phyloP scores from a whole-genome alignment of 2,888 invertebrate genomes.

The Neuroscelio doddi region DNA sequence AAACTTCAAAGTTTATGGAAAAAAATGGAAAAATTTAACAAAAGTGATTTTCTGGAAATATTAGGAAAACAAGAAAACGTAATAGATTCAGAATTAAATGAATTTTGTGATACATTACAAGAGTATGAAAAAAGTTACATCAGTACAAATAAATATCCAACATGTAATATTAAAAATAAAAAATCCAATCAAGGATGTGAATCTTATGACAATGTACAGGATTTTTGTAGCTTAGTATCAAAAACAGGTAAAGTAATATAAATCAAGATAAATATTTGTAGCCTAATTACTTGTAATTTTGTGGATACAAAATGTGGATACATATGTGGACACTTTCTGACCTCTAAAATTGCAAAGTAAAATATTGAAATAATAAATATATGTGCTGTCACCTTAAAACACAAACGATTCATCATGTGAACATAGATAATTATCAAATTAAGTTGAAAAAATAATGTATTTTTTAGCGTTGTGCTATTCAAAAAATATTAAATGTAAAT shows the following conservation, averaged over 20 bases:
- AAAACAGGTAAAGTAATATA: conserved; percentile 58
- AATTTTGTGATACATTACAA: conserved; percentile 48
- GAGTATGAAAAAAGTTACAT: conserved; percentile 52
- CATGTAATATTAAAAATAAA: conserved; percentile 16
- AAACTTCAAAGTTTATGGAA: conserved; percentile 59
- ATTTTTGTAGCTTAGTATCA: conserved; percentile 60
- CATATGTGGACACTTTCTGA: no score
- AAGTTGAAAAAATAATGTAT: no score
- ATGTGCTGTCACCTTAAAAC: no score
- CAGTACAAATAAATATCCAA: conserved; percentile 3
- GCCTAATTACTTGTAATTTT: no score
- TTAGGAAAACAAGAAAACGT: conserved; percentile 54
- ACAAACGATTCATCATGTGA: no score
- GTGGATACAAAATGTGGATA: no score
- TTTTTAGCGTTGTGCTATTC: no score
- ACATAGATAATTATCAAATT: no score
- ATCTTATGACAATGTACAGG: conserved; percentile 53
- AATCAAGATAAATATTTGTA: no score
- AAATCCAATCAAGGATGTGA: conserved; percentile 13
- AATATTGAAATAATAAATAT: no score
- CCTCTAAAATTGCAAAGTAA: no score
- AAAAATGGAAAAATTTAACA: conserved; percentile 60
- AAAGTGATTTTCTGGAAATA: conserved; percentile 44
- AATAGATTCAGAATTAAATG: conserved; percentile 54
- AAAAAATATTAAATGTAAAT: no score